These are phyloP conservation scores for Phrynocephalus vlangalii DNA, from an alignment of 2,797 vertebrate genomes.

Conservation along the genomic window DNA sequence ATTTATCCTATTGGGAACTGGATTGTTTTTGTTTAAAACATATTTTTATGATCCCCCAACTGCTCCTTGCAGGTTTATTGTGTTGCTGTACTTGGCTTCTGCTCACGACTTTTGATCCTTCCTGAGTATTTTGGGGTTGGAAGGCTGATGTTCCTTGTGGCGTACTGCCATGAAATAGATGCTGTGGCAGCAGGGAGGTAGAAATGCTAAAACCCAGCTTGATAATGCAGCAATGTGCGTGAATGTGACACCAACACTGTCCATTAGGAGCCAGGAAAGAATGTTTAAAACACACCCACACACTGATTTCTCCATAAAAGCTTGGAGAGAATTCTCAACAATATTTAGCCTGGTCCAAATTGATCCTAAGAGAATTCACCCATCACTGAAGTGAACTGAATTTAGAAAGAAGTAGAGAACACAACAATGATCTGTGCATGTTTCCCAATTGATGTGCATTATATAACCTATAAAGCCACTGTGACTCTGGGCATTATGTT, in stretches of 20 bases:
- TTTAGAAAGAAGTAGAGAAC: not conserved
- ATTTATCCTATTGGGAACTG: not conserved
- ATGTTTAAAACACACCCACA: not conserved
- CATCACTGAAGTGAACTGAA: not conserved
- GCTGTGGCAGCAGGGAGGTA: not conserved
- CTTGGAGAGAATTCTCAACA: not conserved
- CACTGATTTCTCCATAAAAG: not conserved
- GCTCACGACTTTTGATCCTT: not conserved
- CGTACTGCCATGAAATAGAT: not conserved
- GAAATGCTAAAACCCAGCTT: not conserved
- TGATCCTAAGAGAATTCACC: not conserved
- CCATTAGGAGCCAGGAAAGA: not conserved
- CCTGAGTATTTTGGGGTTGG: not conserved
- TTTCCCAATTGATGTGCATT: not conserved
- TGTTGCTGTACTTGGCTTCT: not conserved
- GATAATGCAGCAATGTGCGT: not conserved
- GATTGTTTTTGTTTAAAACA: not conserved
- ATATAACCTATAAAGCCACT: not conserved
- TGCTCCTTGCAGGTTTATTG: not conserved
- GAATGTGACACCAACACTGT: not conserved
- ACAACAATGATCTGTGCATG: not conserved
- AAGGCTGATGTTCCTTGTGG: not conserved
- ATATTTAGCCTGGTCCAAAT: not conserved
- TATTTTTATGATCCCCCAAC: not conserved
- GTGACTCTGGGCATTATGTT: slow-evolving; percentile 2